Evolutionary conservation across 2,113 vertebrate species (phyloP), one percentile per base, ranked within the genome.

Genomic region (Haliaeetus leucogaster): DNA sequence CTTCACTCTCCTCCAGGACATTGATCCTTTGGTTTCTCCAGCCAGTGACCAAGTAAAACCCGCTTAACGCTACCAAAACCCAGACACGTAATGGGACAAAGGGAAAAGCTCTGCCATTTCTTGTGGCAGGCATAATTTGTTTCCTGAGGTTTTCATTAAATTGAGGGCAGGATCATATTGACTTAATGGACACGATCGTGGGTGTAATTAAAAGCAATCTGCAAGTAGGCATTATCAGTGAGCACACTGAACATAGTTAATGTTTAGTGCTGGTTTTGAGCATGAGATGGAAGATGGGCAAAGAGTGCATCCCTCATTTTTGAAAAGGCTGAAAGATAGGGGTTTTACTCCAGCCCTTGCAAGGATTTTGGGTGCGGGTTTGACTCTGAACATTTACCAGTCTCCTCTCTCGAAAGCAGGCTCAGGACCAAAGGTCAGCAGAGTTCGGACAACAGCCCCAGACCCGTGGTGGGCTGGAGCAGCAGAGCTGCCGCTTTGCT

Each of bases 131-230:
- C 6, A 6, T 89, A 45, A 72, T 87, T 82, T 68, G 25, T 72
- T 93, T 85, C 89, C 73, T 65, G 40, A 80, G 32, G 55, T 83
- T 90, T 94, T 85, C 66, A 58, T 87, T 85, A 86, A 84, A 81
- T 42, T 63, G 63, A 93, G 76, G 85, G 38, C 71, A 84, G 72
- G 68, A 65, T 68, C 5, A 18, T 68, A 61, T n/a, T 82, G 53
- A 32, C 89, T 87, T 93, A 91, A 65, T 77, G 62, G 62, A 26
- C 32, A 4, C 2, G 30, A 61, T 11, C 71, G 43, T 63, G 56
- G 45, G 25, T 63, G 6, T 80, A 87, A 94, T 77, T 87, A 55
- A 91, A 80, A 85, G 67, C 73, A 82, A 16, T 61, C 66, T 29
- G 86, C 53, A 91, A 94, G 92, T 6, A 84, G 58, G 19, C 59